Evolutionary conservation across 2,797 vertebrate species (phyloP), one percentile per base, ranked within the genome.

Genomic region (Mormyrus proboscirostris): DNA sequence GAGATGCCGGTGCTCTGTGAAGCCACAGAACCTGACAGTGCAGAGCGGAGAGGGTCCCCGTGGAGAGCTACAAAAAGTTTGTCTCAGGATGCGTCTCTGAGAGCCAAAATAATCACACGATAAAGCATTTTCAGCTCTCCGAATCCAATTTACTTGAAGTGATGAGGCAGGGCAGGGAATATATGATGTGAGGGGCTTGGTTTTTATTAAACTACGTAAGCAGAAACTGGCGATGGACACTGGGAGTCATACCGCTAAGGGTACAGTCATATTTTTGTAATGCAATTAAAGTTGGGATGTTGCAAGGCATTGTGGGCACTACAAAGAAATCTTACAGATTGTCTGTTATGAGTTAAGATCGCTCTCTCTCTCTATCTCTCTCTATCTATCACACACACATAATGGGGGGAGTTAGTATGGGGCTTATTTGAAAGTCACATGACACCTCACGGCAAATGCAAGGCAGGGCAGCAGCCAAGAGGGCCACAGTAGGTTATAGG

Each of bases 171-270:
- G 82, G 22, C 44, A 85, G 44, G 47, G 44, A 85, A 51, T 85
- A 50, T 85, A 85, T 85, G 82, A 51, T 49, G 49, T 50, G 44
- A 85, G 82, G 49, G 44, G 47, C 44, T 82, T 16, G 76, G 38
- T 19, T 85, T 51, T 85, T 25, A 49, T 85, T 25, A 51, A 85
- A 85, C 79, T n/a, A 83, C 44, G 82, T 51, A 85, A 85, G 82
- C 82, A 85, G 44, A 85, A 85, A 85, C 41, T 51, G 44, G 47
- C 76, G 41, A 47, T 44, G 76, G 76, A 82, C 76, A 85, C 44
- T 50, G n/a, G 16, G 44, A 83, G 38, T 47, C 44, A 44, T 83
- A 49, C 41, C 16, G n/a, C 79, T 83, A 83, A 83, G 47, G 41
- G 29, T 38, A 73, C 65, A 73, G 65, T 16, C 65, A 73, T 83